These are phyloP conservation scores for Dioctria rufipes DNA, from an alignment of 2,888 invertebrate species.

Conservation along the genomic window DNA sequence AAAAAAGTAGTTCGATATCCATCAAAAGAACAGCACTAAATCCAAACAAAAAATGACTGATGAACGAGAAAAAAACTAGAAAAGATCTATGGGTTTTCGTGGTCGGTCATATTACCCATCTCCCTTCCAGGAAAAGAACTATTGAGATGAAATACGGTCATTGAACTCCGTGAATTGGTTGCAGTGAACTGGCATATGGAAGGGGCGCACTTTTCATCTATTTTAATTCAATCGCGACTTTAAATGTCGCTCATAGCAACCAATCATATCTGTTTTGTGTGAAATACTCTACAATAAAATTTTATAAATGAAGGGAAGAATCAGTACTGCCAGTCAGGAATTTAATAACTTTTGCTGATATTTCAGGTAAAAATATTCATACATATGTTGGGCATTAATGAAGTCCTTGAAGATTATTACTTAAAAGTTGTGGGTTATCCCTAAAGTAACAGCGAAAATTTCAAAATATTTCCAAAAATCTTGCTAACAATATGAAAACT, in stretches of 20 bases:
- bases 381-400: no score
- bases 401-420: no score
- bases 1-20: slow-evolving; percentile 34
- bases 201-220: slow-evolving; percentile 36
- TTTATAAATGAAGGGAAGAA: no score
- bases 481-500: no score
- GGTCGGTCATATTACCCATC: slow-evolving; percentile 2
- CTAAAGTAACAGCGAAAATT: no score
- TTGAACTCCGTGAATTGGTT: slow-evolving; percentile 13
- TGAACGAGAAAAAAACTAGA: slow-evolving; percentile 9
- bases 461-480: no score
- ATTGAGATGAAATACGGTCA: slow-evolving; percentile 13
- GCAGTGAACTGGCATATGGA: not conserved
- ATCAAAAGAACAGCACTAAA: slow-evolving; percentile 24
- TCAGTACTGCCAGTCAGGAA: no score
- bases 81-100: slow-evolving; percentile 29
- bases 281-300: no score
- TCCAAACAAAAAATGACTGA: slow-evolving; percentile 23
- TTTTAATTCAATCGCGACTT: slow-evolving; percentile 37
- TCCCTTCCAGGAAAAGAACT: slow-evolving; percentile 15
- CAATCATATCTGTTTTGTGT: no score
- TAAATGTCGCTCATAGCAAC: slow-evolving; percentile 1
- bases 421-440: no score
- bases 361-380: no score
- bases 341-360: no score